These are phyloP conservation scores for Palaemon carinicauda DNA, from an alignment of 1,140 invertebrate species.

Conservation along the genomic window DNA sequence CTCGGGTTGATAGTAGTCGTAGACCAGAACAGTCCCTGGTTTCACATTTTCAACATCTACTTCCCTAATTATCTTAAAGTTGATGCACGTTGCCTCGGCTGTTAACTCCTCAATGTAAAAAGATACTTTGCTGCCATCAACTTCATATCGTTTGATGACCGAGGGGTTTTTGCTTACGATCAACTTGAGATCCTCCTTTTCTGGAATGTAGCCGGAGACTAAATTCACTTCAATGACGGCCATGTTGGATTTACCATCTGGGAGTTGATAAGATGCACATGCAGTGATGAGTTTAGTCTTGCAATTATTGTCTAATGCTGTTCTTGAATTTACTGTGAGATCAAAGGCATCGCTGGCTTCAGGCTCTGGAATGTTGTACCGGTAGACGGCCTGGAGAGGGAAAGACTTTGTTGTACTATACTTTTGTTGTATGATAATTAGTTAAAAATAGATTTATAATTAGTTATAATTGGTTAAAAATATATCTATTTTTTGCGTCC, in stretches of 20 bases:
- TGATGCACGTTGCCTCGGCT: constrained; percentile 64
- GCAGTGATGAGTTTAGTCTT: constrained; percentile 29
- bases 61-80: constrained; percentile 65
- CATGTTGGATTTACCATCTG: constrained; percentile 58
- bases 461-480: background rate
- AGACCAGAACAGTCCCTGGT: constrained; percentile 72
- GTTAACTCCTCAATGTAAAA: constrained; percentile 67
- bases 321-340: constrained; percentile 24
- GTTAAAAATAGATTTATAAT: too few species aligned
- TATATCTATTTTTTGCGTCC: background rate
- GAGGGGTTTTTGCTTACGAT: background rate
- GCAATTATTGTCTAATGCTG: background rate
- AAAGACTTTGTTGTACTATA: background rate
- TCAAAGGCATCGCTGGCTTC: constrained; percentile 18
- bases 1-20: constrained; percentile 73
- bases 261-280: constrained; percentile 42
- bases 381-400: constrained; percentile 26
- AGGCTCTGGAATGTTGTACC: constrained; percentile 30
- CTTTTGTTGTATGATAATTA: background rate
- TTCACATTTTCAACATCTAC: constrained; percentile 68
- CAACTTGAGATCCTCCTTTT: constrained; percentile 37
- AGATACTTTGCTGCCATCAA: constrained; percentile 63
- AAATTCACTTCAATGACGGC: constrained; percentile 58
- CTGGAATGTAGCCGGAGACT: constrained; percentile 55
- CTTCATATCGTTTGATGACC: constrained; percentile 65